phyloP scores from a whole-genome alignment of 2,113 vertebrate genomes.

The Actinemys pallida region DNA sequence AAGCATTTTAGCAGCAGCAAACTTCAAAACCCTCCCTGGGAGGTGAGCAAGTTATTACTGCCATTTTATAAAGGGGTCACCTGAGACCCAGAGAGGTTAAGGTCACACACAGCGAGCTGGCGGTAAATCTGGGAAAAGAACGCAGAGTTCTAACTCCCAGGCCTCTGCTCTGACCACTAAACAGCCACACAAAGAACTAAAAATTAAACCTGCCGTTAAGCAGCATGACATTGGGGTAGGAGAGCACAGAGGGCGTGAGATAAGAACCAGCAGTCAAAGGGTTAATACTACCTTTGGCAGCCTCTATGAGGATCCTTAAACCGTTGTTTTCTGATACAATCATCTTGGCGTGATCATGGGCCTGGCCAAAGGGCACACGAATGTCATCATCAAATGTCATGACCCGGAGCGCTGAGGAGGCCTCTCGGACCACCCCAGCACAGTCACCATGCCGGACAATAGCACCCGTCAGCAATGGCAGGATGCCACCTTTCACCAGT shows the following conservation, averaged over 20 bases:
- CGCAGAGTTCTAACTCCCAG: not conserved
- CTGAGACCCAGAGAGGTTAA: not conserved
- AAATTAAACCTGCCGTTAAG: accelerated
- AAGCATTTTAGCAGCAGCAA: not conserved
- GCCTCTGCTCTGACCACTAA: not conserved
- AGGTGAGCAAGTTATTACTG: not conserved
- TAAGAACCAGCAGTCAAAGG: accelerated
- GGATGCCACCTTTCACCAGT: slow-evolving; percentile 84
- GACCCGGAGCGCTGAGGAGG: slow-evolving; percentile 83
- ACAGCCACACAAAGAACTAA: not conserved
- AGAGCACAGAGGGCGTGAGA: accelerated
- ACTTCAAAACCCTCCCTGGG: not conserved
- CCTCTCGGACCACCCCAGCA: slow-evolving; percentile 82
- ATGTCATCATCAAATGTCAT: slow-evolving; percentile 96
- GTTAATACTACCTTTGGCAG: slow-evolving; percentile 86
- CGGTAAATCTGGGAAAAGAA: not conserved
- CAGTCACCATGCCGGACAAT: slow-evolving; percentile 72
- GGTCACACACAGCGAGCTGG: not conserved
- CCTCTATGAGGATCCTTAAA: slow-evolving; percentile 89
- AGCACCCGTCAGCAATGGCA: slow-evolving; percentile 81
- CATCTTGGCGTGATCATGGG: slow-evolving; percentile 93
- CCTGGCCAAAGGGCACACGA: slow-evolving; percentile 90
- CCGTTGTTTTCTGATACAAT: slow-evolving; percentile 91
- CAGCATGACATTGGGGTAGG: not conserved
- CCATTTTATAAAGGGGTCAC: not conserved